Conservation (phyloP, 2,888 invertebrate genomes). For the Eristalis pertinax region DNA sequence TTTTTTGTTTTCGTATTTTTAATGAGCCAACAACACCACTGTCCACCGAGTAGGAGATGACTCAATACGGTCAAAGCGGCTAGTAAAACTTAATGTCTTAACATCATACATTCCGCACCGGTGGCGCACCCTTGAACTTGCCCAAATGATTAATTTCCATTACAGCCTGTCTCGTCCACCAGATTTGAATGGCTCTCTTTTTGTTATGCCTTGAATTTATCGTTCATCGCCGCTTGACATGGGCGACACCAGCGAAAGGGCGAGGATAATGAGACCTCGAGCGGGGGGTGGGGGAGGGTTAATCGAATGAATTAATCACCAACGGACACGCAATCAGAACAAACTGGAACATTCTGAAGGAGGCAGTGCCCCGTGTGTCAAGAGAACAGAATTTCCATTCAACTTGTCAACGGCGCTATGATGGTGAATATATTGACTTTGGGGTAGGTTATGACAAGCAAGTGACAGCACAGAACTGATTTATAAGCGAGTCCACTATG, state of each 20-base stretch:
- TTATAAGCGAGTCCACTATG: background rate
- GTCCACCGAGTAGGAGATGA: background rate
- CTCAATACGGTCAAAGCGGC: background rate
- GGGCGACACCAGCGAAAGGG: background rate
- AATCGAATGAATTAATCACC: conserved; percentile 59
- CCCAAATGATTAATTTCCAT: conserved; percentile 41
- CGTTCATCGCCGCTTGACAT: conserved; percentile 28
- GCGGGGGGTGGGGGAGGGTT: conserved; percentile 25
- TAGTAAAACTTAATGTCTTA: conserved; percentile 9
- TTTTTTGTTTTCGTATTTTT: background rate
- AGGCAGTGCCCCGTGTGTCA: conserved; percentile 1
- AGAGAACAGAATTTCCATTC: background rate
- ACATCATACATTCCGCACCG: background rate
- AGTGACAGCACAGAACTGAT: conserved; percentile 21
- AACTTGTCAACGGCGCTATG: background rate
- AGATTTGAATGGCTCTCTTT: conserved; percentile 11
- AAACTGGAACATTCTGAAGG: conserved; percentile 15
- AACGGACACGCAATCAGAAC: conserved; percentile 56
- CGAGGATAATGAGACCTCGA: conserved; percentile 23
- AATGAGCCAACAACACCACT: background rate
- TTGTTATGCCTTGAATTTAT: conserved; percentile 18
- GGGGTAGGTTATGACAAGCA: conserved; percentile 31
- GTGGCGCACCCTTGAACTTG: conserved; percentile 59
- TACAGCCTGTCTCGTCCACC: conserved; percentile 11
- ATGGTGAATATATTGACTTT: background rate